A percentile compares a stretch with the other conserved stretches of the same genome.
Conservation (phyloP, 2,113 vertebrate species). For the Himantopus leucocephalus region DNA sequence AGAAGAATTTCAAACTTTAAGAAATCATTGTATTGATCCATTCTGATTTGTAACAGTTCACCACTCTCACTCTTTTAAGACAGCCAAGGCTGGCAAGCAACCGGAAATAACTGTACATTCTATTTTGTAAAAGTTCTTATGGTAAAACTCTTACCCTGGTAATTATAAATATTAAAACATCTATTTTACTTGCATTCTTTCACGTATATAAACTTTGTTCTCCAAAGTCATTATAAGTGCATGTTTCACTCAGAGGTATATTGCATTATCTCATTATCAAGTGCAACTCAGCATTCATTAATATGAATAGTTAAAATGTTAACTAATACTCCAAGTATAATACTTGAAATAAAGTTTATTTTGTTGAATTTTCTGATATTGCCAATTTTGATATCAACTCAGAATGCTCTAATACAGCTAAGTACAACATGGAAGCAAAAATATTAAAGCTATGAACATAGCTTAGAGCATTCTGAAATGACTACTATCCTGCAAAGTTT, state of each 20-base stretch:
- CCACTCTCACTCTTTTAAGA: neutral
- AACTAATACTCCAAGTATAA: neutral
- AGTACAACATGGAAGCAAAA: neutral
- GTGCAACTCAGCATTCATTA: neutral
- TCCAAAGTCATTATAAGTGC: neutral
- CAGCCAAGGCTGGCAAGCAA: neutral
- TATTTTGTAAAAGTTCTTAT: neutral
- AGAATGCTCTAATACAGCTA: neutral
- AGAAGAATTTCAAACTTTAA: neutral
- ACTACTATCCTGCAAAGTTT: neutral
- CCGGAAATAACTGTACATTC: neutral
- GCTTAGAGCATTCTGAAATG: neutral
- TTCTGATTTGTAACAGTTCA: neutral
- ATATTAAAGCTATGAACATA: neutral
- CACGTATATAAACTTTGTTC: neutral
- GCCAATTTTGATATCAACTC: neutral
- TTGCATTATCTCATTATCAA: neutral
- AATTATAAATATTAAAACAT: slow-evolving; percentile 30
- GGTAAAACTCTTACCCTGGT: neutral
- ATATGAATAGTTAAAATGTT: neutral
- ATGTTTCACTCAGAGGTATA: neutral
- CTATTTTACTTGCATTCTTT: slow-evolving; percentile 12
- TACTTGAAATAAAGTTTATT: neutral
- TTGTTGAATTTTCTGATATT: neutral
- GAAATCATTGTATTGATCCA: neutral